phyloP scores from a whole-genome alignment of 2,888 invertebrate genomes.

The Meteorus cinctellus region DNA sequence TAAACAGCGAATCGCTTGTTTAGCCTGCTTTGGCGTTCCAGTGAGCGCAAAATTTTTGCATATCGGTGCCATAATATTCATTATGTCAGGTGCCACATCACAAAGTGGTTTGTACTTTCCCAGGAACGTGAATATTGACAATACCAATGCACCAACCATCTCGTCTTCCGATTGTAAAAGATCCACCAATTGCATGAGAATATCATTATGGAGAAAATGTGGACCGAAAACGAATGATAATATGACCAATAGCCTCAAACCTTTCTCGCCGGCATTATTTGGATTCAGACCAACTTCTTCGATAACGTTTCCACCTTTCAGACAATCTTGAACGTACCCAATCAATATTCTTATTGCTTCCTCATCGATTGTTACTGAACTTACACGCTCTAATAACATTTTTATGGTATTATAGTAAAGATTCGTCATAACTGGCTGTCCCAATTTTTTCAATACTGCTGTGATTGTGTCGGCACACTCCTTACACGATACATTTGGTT shows the following conservation, averaged over 20 bases:
- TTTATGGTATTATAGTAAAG: conserved; percentile 96
- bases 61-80: conserved; percentile 87
- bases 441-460: conserved; percentile 90
- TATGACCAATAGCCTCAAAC: conserved; percentile 90
- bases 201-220: conserved; percentile 91
- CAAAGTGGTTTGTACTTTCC: conserved; percentile 90
- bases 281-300: conserved; percentile 87
- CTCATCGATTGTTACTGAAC: conserved; percentile 96
- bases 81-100: conserved; percentile 84
- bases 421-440: conserved; percentile 95
- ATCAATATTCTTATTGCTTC: conserved; percentile 85
- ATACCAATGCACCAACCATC: conserved; percentile 84
- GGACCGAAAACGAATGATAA: conserved; percentile 94
- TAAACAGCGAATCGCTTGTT: conserved; percentile 95
- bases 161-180: conserved; percentile 89
- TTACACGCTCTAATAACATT: conserved; percentile 94
- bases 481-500: conserved; percentile 93
- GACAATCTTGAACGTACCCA: conserved; percentile 79
- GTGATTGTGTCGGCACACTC: conserved; percentile 94
- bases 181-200: conserved; percentile 83
- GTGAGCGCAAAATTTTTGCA: conserved; percentile 91
- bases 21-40: conserved; percentile 96
- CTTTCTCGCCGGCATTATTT: conserved; percentile 89
- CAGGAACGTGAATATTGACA: conserved; percentile 89
- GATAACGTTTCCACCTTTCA: conserved; percentile 81